These are phyloP conservation scores for Gastrophryne carolinensis DNA, from an alignment of 2,797 vertebrate genomes.

Conservation along the genomic window DNA sequence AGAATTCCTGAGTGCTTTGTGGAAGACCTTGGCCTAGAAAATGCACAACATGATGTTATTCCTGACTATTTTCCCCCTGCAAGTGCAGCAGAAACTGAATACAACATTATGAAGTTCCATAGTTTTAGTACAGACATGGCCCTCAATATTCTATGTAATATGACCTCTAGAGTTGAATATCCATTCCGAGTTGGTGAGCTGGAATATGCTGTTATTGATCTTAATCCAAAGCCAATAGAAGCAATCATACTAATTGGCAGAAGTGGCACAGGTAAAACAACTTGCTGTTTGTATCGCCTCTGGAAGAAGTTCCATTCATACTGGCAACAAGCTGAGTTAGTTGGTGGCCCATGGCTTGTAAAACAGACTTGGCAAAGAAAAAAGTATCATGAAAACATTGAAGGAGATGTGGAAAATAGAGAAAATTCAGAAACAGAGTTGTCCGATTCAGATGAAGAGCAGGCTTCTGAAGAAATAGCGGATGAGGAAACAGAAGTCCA, in stretches of 20 bases:
- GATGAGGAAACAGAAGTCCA: neutral
- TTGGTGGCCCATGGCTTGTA: conserved; percentile 66
- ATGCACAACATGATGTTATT: conserved; percentile 16
- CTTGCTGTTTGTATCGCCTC: conserved; percentile 75
- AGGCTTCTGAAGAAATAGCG: conserved; percentile 40
- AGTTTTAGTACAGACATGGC: conserved; percentile 80
- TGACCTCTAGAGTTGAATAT: conserved; percentile 69
- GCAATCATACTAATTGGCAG: conserved; percentile 77
- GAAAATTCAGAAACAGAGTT: conserved; percentile 48
- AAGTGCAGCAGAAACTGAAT: conserved; percentile 71
- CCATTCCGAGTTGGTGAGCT: conserved; percentile 77
- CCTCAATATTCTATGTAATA: conserved; percentile 72
- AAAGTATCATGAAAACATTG: conserved; percentile 42
- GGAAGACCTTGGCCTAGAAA: conserved; percentile 62
- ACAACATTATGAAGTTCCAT: conserved; percentile 79
- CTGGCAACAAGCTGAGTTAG: conserved; percentile 68
- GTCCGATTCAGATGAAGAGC: conserved; percentile 27
- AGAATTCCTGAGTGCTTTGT: conserved; percentile 70
- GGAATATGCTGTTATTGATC: conserved; percentile 71
- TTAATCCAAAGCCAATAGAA: conserved; percentile 71
- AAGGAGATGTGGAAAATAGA: conserved; percentile 1
- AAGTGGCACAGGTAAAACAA: conserved; percentile 78
- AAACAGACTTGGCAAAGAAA: conserved; percentile 64
- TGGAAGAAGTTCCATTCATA: conserved; percentile 75
- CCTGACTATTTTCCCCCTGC: conserved; percentile 75